A percentile compares a stretch with the other conserved stretches of the same genome.
Conservation (phyloP, 2,888 invertebrate genomes). For the Lacanobia oleracea region DNA sequence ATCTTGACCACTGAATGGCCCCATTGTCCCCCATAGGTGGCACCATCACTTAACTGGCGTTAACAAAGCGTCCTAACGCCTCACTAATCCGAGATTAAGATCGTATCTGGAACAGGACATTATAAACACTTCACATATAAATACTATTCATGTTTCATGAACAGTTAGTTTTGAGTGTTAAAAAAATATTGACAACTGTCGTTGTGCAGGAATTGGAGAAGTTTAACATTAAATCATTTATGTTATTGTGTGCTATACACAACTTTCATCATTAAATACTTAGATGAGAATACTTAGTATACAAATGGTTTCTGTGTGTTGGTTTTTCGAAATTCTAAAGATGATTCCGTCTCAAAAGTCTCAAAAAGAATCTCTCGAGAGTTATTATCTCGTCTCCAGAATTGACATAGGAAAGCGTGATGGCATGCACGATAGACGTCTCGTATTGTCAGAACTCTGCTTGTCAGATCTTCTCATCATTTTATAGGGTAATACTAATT, state of each 20-base stretch:
- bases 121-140: constrained; percentile 86
- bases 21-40: constrained; percentile 84
- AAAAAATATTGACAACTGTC: constrained; percentile 77
- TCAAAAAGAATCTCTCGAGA: too few species aligned
- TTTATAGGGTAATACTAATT: too few species aligned
- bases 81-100: constrained; percentile 87
- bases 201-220: constrained; percentile 48
- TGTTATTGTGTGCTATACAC: not conserved
- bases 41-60: constrained; percentile 77
- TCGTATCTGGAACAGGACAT: constrained; percentile 82
- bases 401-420: too few species aligned
- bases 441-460: too few species aligned
- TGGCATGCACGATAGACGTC: too few species aligned
- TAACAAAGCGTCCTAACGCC: constrained; percentile 82
- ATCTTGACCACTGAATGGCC: constrained; percentile 71
- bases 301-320: not conserved
- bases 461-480: too few species aligned
- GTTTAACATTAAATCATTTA: constrained; percentile 2
- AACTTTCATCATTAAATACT: not conserved
- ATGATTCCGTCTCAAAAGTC: too few species aligned
- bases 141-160: constrained; percentile 77
- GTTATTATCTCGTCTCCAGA: too few species aligned
- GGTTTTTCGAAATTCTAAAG: not conserved
- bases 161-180: constrained; percentile 81
- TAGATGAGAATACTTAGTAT: too few species aligned